These are phyloP conservation scores for Drosophila serrata DNA, from an alignment of 1,140 invertebrate species.

Conservation along the genomic window DNA sequence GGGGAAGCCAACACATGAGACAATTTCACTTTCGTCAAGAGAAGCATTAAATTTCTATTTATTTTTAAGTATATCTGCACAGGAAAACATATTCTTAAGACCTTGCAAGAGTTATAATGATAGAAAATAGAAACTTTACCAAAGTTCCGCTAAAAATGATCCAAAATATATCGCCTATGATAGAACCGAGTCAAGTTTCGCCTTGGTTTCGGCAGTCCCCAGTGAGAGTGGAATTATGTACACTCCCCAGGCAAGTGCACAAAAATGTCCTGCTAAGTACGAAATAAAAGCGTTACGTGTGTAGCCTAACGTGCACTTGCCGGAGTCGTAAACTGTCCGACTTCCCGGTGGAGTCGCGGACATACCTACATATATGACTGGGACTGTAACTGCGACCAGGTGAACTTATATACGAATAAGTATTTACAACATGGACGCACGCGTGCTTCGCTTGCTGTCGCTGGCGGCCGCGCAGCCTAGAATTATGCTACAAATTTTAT, in stretches of 20 bases:
- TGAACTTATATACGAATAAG: slow-evolving; percentile 37
- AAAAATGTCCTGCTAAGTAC: slow-evolving; percentile 65
- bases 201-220: slow-evolving; percentile 3
- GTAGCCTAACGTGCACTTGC: slow-evolving; percentile 65
- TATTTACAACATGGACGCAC: slow-evolving; percentile 58
- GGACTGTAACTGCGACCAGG: slow-evolving; percentile 10
- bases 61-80: neutral
- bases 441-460: slow-evolving; percentile 22
- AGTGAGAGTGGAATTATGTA: slow-evolving; percentile 30
- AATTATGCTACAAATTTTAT: slow-evolving; percentile 80
- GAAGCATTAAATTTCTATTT: slow-evolving; percentile 1
- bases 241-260: slow-evolving; percentile 46
- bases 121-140: neutral
- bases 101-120: neutral
- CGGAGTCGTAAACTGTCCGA: slow-evolving; percentile 51
- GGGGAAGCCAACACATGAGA: neutral
- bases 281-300: slow-evolving; percentile 72
- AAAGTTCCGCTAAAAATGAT: neutral
- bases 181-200: slow-evolving; percentile 4
- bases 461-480: slow-evolving; percentile 17
- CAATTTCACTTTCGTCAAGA: neutral
- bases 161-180: neutral
- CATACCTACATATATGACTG: slow-evolving; percentile 12
- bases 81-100: neutral
- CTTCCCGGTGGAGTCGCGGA: slow-evolving; percentile 22